Evolutionary conservation across 2,113 vertebrate species (phyloP).

Genomic region (Steatornis caripensis): DNA sequence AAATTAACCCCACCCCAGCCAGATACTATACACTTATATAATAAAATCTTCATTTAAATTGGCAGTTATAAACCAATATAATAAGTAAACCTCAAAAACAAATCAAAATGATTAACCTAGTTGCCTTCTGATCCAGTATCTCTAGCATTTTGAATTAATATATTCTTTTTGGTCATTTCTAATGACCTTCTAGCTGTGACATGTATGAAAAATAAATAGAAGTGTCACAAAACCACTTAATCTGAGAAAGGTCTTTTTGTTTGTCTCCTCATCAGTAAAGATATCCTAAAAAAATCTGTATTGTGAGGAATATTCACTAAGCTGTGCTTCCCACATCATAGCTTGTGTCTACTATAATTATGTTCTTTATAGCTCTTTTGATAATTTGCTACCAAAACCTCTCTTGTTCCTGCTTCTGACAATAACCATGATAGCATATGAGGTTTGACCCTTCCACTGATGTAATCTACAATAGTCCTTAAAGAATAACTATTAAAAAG

Average conservation of each 20-base stretch:
- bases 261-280: neutral
- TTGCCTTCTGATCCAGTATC: neutral
- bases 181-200: neutral
- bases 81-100: neutral
- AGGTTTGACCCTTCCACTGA: neutral
- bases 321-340: neutral
- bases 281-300: neutral
- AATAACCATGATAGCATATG: neutral
- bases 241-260: neutral
- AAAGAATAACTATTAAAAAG: neutral
- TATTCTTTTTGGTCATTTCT: neutral
- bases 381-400: neutral
- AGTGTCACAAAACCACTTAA: neutral
- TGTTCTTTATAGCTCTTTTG: neutral
- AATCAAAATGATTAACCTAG: neutral
- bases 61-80: neutral
- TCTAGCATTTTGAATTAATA: neutral
- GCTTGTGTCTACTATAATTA: neutral
- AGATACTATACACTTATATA: neutral
- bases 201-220: neutral
- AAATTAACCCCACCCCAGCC: neutral
- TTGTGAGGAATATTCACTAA: neutral
- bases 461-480: neutral
- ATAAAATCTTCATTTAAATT: neutral
- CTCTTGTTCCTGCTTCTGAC: neutral